Base-by-base conservation (phyloP, 2,888 invertebrate genomes). In the Ophioninae sp. region DNA sequence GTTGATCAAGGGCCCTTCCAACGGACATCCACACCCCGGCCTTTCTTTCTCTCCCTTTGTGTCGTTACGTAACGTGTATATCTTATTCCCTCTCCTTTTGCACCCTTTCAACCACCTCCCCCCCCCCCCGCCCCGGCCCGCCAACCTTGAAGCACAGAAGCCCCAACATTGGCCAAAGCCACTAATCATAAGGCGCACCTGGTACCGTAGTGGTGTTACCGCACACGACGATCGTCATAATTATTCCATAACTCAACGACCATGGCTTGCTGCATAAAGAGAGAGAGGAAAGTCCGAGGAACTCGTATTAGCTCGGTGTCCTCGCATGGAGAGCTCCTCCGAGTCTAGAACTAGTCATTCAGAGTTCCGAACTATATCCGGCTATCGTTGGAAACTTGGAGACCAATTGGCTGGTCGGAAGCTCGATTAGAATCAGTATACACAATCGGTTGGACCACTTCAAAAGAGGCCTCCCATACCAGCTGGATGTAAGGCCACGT, bases 171-270 rank as follows among this genome's bases (percentile, higher is more conserved):
- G 81, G 84, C 79, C 79, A 85, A 73, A 78, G 74, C 73, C 72
- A 88, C 88, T 89, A 90, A 90, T 90, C 88, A 88, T 87, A n/a
- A n/a, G 81, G 86, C 85, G 81, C 89, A 90, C 88, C 88, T 89
- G 89, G 87, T 74, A 73, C 84, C 79, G 81, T 64, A 84, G 85
- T 81, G 86, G 87, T 83, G 85, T 86, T 86, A 86, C 85, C n/a
- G n/a, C 81, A 44, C 73, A 83, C 82, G 70, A 86, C 83, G 85
- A 87, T 87, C 85, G 86, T 85, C 86, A 87, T 89, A 88, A 89
- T 89, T 89, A 89, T 86, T 87, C 85, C 85, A 86, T 85, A 86
- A 87, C 85, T 86, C 83, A 76, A 44, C 23, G 61, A 44, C 44
- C 65, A 50, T 67, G 13, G 20, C 17, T 20, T 21, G 56, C 77